Evolutionary conservation across 2,797 vertebrate species (phyloP).

Genomic region (Acipenser transmontanus): DNA sequence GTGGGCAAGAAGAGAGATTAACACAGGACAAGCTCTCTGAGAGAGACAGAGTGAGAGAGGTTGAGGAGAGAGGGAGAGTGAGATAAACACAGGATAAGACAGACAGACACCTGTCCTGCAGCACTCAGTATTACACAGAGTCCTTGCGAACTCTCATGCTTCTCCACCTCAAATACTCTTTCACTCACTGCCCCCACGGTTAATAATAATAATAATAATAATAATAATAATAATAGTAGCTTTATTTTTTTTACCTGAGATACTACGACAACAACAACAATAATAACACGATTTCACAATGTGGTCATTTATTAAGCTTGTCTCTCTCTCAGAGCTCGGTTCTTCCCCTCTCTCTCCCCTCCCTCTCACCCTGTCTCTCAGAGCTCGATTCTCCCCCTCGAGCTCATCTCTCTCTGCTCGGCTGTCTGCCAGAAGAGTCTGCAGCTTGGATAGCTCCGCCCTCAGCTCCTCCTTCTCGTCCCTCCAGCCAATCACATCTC

Average conservation of each 20-base stretch:
- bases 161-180: too few species aligned
- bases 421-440: slow-evolving; percentile 53
- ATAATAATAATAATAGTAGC: too few species aligned
- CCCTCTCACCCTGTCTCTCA: slow-evolving; percentile 51
- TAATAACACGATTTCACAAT: too few species aligned
- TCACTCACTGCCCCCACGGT: too few species aligned
- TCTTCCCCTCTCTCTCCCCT: slow-evolving; percentile 31
- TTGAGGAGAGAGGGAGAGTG: slow-evolving; percentile 18
- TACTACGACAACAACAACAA: too few species aligned
- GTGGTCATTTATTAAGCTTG: too few species aligned
- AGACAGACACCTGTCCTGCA: too few species aligned
- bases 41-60: not conserved
- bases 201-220: too few species aligned
- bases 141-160: too few species aligned
- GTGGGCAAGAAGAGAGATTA: slow-evolving; percentile 22
- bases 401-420: slow-evolving; percentile 52
- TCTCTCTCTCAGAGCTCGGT: slow-evolving; percentile 42
- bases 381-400: slow-evolving; percentile 45
- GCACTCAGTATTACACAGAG: too few species aligned
- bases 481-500: slow-evolving; percentile 44
- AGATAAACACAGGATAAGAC: slow-evolving; percentile 42
- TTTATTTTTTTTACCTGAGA: too few species aligned
- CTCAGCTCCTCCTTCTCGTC: slow-evolving; percentile 47
- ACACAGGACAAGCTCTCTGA: slow-evolving; percentile 52
- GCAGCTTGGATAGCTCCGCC: slow-evolving; percentile 48